Conservation (phyloP, 2,888 invertebrate species). For the Torymus auratus region DNA sequence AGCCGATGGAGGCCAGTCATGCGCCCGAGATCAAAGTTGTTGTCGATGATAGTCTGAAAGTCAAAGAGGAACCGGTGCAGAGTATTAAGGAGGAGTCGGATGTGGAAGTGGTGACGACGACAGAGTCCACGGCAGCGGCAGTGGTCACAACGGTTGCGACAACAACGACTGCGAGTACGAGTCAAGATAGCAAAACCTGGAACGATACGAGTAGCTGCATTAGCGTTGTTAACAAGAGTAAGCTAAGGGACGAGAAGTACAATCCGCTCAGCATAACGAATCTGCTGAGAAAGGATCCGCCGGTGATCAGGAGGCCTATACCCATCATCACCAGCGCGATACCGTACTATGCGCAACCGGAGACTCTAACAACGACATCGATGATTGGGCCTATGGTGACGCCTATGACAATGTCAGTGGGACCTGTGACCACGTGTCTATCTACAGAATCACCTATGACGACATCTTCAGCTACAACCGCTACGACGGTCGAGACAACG, state of each 20-base stretch:
- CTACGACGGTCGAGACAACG: slow-evolving; percentile 59
- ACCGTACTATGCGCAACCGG: slow-evolving; percentile 26
- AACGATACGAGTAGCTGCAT: background rate
- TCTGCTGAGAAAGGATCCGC: slow-evolving; percentile 73
- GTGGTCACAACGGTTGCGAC: background rate
- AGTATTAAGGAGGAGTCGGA: no score
- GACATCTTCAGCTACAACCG: background rate
- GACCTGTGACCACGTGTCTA: no score
- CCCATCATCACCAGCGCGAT: slow-evolving; percentile 21
- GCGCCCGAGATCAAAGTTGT: slow-evolving; percentile 63
- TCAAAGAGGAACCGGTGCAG: no score
- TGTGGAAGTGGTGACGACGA: no score
- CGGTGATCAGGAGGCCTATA: slow-evolving; percentile 26
- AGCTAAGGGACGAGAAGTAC: slow-evolving; percentile 71
- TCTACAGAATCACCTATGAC: no score
- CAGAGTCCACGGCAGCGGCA: background rate
- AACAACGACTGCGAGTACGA: background rate
- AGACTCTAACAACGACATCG: no score
- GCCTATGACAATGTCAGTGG: background rate
- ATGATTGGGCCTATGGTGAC: background rate
- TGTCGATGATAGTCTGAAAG: background rate
- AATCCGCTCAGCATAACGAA: slow-evolving; percentile 75
- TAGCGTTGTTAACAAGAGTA: background rate
- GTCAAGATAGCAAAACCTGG: background rate
- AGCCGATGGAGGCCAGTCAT: slow-evolving; percentile 69